Conservation (phyloP, 2,797 vertebrate genomes). For the Gymnothorax javanicus region DNA sequence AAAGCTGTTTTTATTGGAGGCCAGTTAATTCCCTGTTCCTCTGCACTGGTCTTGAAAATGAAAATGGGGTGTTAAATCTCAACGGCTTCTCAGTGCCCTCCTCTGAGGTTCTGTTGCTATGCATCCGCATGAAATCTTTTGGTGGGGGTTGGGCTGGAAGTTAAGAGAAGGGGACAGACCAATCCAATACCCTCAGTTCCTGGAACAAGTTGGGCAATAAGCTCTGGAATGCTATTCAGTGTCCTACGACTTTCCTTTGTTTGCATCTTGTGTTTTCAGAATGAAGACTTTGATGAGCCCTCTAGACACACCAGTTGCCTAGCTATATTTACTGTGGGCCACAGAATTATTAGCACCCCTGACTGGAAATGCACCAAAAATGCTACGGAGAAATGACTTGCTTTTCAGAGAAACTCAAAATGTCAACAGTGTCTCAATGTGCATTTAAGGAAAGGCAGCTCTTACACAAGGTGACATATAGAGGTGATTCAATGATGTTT, state of each 20-base stretch:
- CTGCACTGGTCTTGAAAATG: conserved; percentile 27
- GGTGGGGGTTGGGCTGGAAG: not conserved
- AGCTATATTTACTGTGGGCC: no score
- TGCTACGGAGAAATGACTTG: no score
- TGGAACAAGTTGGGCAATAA: conserved; percentile 25
- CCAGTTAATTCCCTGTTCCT: conserved; percentile 10
- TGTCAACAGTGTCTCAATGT: no score
- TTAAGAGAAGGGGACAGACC: not conserved
- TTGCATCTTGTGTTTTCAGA: not conserved
- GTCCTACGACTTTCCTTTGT: not conserved
- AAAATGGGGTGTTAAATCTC: conserved; percentile 33
- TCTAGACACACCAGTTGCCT: not conserved
- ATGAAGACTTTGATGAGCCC: not conserved
- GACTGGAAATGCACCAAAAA: no score
- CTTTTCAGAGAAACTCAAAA: no score
- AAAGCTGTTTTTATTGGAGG: conserved; percentile 30
- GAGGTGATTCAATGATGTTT: no score
- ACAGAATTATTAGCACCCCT: no score
- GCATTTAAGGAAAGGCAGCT: no score
- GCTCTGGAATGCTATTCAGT: conserved; percentile 26
- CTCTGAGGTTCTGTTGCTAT: conserved; percentile 37
- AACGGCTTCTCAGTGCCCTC: conserved; percentile 38
- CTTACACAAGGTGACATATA: no score
- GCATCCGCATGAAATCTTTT: conserved; percentile 24
- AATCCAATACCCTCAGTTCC: not conserved